phyloP scores from a whole-genome alignment of 2,797 vertebrate genomes.

The Helicolenus hilgendorfi region DNA sequence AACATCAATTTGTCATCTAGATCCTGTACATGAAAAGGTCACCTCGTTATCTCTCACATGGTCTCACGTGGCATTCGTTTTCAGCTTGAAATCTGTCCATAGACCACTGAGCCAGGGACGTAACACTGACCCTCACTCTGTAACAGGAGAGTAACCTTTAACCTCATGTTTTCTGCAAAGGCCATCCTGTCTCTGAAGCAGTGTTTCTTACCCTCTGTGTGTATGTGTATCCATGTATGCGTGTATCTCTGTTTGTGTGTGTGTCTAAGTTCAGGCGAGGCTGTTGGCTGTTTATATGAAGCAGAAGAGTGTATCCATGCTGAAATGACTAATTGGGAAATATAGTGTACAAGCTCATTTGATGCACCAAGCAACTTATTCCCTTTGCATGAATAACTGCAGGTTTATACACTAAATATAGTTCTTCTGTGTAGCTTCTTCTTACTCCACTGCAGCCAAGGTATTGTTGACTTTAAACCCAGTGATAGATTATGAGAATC shows the following conservation, averaged over 20 bases:
- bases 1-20: slow-evolving; percentile 76
- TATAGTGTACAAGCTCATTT: slow-evolving; percentile 76
- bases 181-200: slow-evolving; percentile 68
- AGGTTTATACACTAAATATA: slow-evolving; percentile 66
- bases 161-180: slow-evolving; percentile 80
- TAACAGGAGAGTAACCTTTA: slow-evolving; percentile 77
- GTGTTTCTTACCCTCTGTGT: slow-evolving; percentile 24
- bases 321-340: slow-evolving; percentile 87
- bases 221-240: slow-evolving; percentile 7
- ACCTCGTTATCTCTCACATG: slow-evolving; percentile 67
- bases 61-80: slow-evolving; percentile 65
- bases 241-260: slow-evolving; percentile 7
- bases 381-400: slow-evolving; percentile 77
- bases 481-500: slow-evolving; percentile 37
- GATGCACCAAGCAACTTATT: slow-evolving; percentile 67
- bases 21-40: slow-evolving; percentile 77
- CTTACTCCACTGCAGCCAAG: neutral
- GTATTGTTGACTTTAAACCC: slow-evolving; percentile 22
- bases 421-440: slow-evolving; percentile 16
- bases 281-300: slow-evolving; percentile 79
- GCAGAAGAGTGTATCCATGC: slow-evolving; percentile 85
- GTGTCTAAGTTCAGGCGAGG: slow-evolving; percentile 54
- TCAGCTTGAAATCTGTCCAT: slow-evolving; percentile 61
- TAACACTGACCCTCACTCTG: slow-evolving; percentile 63
- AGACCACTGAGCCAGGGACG: slow-evolving; percentile 46